Conservation (phyloP, 2,888 invertebrate genomes). For the Tillus elongatus region DNA sequence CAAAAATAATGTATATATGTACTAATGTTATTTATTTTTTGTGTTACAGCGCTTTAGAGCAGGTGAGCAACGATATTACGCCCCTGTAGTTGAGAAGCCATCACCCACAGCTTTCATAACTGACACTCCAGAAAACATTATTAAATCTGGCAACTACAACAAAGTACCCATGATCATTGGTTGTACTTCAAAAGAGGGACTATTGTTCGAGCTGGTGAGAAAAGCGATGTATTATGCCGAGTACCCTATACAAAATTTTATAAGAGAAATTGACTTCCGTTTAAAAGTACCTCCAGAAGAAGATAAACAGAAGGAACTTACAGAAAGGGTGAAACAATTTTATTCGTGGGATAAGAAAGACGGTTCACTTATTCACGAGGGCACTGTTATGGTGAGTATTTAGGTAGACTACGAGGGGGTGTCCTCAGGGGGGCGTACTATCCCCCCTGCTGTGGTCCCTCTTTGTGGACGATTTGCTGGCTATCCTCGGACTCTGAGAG, state of each 20-base stretch:
- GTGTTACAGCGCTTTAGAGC: neutral
- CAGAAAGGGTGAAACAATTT: slow-evolving; percentile 6
- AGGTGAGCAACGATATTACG: slow-evolving; percentile 17
- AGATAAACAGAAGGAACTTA: neutral
- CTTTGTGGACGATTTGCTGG: too few species aligned
- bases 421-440: too few species aligned
- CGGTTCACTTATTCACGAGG: too few species aligned
- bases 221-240: slow-evolving; percentile 19
- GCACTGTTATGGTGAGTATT: too few species aligned
- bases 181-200: slow-evolving; percentile 35
- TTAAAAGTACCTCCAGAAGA: neutral
- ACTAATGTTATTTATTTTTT: too few species aligned
- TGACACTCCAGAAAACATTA: slow-evolving; percentile 31
- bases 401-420: too few species aligned
- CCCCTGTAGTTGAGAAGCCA: slow-evolving; percentile 28
- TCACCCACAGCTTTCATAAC: slow-evolving; percentile 28
- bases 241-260: neutral
- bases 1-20: too few species aligned
- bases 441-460: too few species aligned
- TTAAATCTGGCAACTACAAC: slow-evolving; percentile 31
- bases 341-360: too few species aligned
- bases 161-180: slow-evolving; percentile 39
- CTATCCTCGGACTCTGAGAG: too few species aligned
- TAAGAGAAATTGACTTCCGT: neutral
- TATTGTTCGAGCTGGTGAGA: slow-evolving; percentile 30